A percentile compares a stretch with the other conserved stretches of the same genome.
phyloP scores from a whole-genome alignment of 2,113 vertebrate genomes.

The Neopipo cinnamomea region DNA sequence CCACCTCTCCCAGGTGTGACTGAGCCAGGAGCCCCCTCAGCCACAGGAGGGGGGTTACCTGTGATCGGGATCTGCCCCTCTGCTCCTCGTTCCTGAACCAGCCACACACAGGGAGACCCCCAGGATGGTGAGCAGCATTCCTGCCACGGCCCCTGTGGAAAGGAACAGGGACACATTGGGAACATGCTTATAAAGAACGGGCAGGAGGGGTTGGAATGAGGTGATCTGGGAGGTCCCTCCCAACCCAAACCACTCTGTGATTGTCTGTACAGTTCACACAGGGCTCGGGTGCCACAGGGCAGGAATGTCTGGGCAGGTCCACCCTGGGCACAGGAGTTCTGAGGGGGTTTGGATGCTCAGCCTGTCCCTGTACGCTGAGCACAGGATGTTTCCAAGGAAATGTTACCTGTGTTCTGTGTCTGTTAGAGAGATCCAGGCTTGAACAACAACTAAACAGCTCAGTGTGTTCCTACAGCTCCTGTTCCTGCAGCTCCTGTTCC shows the following conservation, averaged over 20 bases:
- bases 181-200: neutral
- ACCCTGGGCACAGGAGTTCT: neutral
- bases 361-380: accelerated
- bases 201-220: neutral
- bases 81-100: slow-evolving; percentile 66
- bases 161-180: accelerated
- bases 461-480: neutral
- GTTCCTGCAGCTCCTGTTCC: accelerated
- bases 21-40: neutral
- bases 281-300: neutral
- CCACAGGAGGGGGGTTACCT: neutral
- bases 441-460: accelerated
- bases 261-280: accelerated
- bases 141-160: slow-evolving; percentile 77
- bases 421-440: neutral
- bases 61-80: neutral
- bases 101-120: slow-evolving; percentile 84
- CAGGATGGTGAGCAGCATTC: slow-evolving; percentile 83
- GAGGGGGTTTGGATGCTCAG: neutral
- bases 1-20: neutral
- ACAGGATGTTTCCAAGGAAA: neutral
- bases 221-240: neutral
- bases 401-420: neutral
- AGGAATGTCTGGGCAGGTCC: accelerated
- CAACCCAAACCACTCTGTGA: neutral